Evolutionary conservation across 2,888 invertebrate genomes (phyloP).

Genomic region (Pandemis cinnamomeana): DNA sequence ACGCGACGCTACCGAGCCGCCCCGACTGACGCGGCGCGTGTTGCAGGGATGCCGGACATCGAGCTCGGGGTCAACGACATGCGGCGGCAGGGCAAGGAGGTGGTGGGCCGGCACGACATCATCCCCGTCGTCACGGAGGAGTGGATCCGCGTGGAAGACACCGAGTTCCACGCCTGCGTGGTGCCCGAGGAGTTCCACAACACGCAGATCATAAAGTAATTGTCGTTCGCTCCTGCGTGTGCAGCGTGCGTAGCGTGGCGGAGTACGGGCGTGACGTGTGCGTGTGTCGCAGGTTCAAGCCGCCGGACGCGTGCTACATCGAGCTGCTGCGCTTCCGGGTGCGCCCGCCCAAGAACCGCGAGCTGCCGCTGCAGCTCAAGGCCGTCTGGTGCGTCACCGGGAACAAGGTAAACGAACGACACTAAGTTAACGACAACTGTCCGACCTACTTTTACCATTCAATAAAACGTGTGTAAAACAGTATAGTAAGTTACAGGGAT

Average conservation of each 20-base stretch:
- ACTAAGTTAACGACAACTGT: too few relatives aligned
- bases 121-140: conserved; percentile 99
- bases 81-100: conserved; percentile 99
- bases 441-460: too few relatives aligned
- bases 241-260: not conserved
- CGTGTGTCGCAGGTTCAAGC: conserved; percentile 90
- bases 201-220: conserved; percentile 92
- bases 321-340: conserved; percentile 98
- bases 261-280: not conserved
- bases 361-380: conserved; percentile 97
- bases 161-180: conserved; percentile 97
- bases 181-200: conserved; percentile 95
- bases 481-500: too few relatives aligned
- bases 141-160: conserved; percentile 98
- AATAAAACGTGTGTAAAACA: too few relatives aligned
- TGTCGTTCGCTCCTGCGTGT: not conserved
- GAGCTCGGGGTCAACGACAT: conserved; percentile 99
- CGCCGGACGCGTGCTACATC: conserved; percentile 98
- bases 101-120: conserved; percentile 99
- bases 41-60: conserved; percentile 95
- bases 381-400: conserved; percentile 95
- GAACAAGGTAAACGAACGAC: conserved; percentile 85
- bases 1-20: not conserved
- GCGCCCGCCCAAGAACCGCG: conserved; percentile 97
- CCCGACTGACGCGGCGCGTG: not conserved